These are phyloP conservation scores for Aradophagus sp. DNA, from an alignment of 1,140 invertebrate genomes.

Conservation along the genomic window DNA sequence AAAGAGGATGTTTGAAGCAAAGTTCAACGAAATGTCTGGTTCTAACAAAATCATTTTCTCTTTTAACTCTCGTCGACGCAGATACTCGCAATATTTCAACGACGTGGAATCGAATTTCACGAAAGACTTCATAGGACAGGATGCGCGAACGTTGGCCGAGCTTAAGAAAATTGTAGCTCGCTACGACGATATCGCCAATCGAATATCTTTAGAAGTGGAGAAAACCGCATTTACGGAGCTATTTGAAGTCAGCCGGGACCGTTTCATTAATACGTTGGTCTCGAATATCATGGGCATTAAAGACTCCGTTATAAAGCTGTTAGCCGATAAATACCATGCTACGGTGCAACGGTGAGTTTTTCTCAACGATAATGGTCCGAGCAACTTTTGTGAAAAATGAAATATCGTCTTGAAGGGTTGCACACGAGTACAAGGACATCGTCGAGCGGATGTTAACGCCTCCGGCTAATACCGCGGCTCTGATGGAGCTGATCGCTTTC, in stretches of 20 bases:
- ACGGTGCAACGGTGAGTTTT: conserved; percentile 82
- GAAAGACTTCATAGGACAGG: too few relatives aligned
- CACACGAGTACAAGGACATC: conserved; percentile 88
- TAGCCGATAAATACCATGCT: conserved; percentile 86
- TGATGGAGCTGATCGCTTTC: conserved; percentile 90
- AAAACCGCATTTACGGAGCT: conserved; percentile 86
- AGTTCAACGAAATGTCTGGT: too few relatives aligned
- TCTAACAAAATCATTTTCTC: conserved; percentile 1
- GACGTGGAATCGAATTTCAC: conserved; percentile 78
- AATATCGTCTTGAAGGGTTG: conserved; percentile 81
- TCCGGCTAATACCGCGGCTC: conserved; percentile 86
- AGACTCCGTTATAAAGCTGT: conserved; percentile 80
- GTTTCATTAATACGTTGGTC: conserved; percentile 83
- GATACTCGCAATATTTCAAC: conserved; percentile 69
- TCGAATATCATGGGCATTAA: conserved; percentile 81
- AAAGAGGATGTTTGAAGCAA: too few relatives aligned
- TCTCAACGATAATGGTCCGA: too few relatives aligned
- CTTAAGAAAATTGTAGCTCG: conserved; percentile 80
- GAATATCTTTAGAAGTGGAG: conserved; percentile 80
- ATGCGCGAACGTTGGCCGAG: conserved; percentile 79
- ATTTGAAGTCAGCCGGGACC: conserved; percentile 88
- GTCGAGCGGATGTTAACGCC: conserved; percentile 84
- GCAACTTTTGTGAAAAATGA: too few relatives aligned
- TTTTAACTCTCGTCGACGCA: too few relatives aligned
- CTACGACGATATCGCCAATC: conserved; percentile 79